Evolutionary conservation across 2,888 invertebrate genomes (phyloP), one percentile per base, ranked within the genome.

Genomic region (Drosophila pullipes): DNA sequence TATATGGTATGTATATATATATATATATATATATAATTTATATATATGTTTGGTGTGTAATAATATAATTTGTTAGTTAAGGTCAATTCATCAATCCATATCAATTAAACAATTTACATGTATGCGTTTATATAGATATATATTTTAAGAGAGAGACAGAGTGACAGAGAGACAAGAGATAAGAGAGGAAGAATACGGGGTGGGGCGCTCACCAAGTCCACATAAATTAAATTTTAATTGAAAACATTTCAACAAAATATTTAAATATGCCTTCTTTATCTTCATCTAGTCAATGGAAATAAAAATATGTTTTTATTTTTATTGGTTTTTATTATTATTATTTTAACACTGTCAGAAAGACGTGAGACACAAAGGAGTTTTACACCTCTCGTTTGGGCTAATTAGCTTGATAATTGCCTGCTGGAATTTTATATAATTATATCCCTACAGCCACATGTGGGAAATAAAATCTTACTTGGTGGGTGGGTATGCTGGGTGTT

Each of bases 71-170:
- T 25, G 47, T 47, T 61, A 64, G 16, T 52, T 68, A 76, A 85
- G 82, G 78, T 80, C 82, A 87, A 83, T 89, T 85, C 83, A 89
- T 85, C 83, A 86, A 89, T 87, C 82, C 78, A 85, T 88, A 85
- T 84, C 83, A 85, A 85, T 87, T 85, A 82, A 89, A 86, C 80
- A 87, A 87, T 87, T 87, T 89, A 87, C 85, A 90, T 83, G 72
- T 85, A 89, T 89, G 81, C 81, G 74, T 82, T 65, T 76, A 74
- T 81, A 70, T 76, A 75, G 78, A 76, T 82, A 81, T 73, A 76
- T 70, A 76, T 68, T 59, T 52, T 59, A 37, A 72, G 10, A 77
- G 41, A 74, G 68, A 81, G 72, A 73, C 53, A 73, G 41, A 66
- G 49, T 69, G 69, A 72, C 67, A 81, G 61, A 83, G 53, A 66